phyloP scores from a whole-genome alignment of 2,113 vertebrate genomes.

The Phasianus colchicus region DNA sequence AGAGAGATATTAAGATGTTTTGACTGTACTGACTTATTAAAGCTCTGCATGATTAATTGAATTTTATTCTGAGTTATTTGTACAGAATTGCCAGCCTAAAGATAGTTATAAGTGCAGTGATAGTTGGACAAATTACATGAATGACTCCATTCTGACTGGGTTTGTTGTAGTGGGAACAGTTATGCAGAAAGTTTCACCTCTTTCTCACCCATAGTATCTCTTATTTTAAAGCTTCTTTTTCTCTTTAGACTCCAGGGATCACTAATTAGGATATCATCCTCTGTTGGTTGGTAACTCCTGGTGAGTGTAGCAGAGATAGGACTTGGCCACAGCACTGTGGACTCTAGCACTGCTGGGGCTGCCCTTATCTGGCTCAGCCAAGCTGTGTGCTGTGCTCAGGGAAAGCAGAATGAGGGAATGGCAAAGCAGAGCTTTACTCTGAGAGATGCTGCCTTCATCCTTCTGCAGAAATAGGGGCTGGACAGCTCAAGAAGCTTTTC shows the following conservation, averaged over 20 bases:
- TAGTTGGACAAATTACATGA: background rate
- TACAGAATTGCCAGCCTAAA: background rate
- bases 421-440: background rate
- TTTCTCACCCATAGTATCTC: background rate
- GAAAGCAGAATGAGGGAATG: background rate
- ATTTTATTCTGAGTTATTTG: background rate
- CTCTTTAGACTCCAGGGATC: background rate
- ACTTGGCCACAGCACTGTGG: background rate
- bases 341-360: background rate
- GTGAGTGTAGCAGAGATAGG: background rate
- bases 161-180: no score
- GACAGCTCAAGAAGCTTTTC: background rate
- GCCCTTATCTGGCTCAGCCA: background rate
- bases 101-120: background rate
- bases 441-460: background rate
- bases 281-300: background rate
- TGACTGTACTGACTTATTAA: background rate
- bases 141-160: background rate
- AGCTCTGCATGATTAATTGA: background rate
- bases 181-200: background rate
- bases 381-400: background rate
- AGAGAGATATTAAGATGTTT: background rate
- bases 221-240: background rate
- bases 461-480: background rate
- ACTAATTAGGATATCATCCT: conserved; percentile 32